Base-by-base conservation (phyloP, 1,140 invertebrate species). In the Anthonomus grandis region DNA sequence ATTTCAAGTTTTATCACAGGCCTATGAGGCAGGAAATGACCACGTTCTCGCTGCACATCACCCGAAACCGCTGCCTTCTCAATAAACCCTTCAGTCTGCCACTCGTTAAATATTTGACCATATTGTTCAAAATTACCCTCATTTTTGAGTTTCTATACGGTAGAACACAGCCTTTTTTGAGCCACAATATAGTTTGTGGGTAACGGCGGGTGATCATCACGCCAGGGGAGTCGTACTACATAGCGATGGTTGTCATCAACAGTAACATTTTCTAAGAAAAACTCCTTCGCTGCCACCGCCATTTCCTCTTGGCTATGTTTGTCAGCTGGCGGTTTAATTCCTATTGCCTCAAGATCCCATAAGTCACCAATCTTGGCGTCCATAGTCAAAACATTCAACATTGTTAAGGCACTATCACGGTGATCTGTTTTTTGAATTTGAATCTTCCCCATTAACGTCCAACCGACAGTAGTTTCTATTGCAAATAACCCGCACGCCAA, bases 331-430 rank as follows among this genome's bases (percentile, higher is more conserved):
- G 5, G 5, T 19, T 21, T 46, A 6, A 46, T 46, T 23, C 44
- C 44, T 13, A 46, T 21, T 12, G 44, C 25, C 15, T 46, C 44
- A n/a, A 46, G 23, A 23, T 46, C 44, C 23, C 44, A 46, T 27
- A 46, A 31, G 27, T 31, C 27, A 31, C 27, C 27, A 31, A 31
- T 31, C n/a, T 31, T 31, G 6, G 27, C 27, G 27, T 31, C 27
- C 27, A 31, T 31, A 8, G 27, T 31, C 27, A 31, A 31, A 31
- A 31, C 27, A 31, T 31, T 31, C 27, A 31, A 31, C 27, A 31
- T 31, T 31, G 27, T 31, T 31, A 31, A 31, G 27, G 6, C 27
- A 31, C n/a, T n/a, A n/a, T n/a, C n/a, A n/a, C n/a, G n/a, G n/a
- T n/a, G n/a, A n/a, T n/a, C n/a, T n/a, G n/a, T n/a, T n/a, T n/a